These are phyloP conservation scores for Teinopalpus imperialis DNA, from an alignment of 2,888 invertebrate genomes.

Conservation along the genomic window DNA sequence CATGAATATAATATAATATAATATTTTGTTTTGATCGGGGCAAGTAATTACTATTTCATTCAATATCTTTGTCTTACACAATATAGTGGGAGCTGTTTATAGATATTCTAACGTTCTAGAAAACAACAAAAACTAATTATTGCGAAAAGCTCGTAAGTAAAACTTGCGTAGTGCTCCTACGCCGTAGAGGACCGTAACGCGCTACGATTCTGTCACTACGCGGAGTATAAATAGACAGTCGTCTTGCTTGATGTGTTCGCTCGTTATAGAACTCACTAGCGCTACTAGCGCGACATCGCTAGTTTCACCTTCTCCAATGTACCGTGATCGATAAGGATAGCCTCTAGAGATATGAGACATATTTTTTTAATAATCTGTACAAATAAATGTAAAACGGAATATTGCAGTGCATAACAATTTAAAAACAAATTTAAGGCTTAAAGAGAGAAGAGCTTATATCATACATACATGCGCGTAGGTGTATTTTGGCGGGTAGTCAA, in stretches of 20 bases:
- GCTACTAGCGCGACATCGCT: slow-evolving; percentile 12
- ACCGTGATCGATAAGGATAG: slow-evolving; percentile 11
- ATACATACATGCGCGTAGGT: slow-evolving; percentile 77
- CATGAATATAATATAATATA: too few species aligned
- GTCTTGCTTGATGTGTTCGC: slow-evolving; percentile 24
- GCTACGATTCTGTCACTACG: slow-evolving; percentile 36
- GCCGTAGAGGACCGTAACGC: slow-evolving; percentile 47
- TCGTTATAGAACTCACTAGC: slow-evolving; percentile 21
- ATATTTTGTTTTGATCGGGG: too few species aligned
- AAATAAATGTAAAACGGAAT: neutral
- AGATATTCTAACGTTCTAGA: too few species aligned
- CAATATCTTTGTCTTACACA: too few species aligned
- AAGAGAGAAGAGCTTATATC: slow-evolving; percentile 50
- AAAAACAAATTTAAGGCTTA: slow-evolving; percentile 61
- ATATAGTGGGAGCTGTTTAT: too few species aligned
- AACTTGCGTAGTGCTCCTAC: slow-evolving; percentile 38
- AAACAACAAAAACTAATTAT: slow-evolving; percentile 21
- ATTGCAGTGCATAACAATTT: neutral
- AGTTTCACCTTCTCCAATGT: slow-evolving; percentile 8
- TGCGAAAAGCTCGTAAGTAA: slow-evolving; percentile 7
- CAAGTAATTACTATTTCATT: too few species aligned
- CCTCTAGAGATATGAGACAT: neutral
- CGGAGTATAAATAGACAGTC: slow-evolving; percentile 34
- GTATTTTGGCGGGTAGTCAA: slow-evolving; percentile 75
- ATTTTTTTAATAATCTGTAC: neutral